Conservation (phyloP, 2,113 vertebrate species). For the Scolopax mira region DNA sequence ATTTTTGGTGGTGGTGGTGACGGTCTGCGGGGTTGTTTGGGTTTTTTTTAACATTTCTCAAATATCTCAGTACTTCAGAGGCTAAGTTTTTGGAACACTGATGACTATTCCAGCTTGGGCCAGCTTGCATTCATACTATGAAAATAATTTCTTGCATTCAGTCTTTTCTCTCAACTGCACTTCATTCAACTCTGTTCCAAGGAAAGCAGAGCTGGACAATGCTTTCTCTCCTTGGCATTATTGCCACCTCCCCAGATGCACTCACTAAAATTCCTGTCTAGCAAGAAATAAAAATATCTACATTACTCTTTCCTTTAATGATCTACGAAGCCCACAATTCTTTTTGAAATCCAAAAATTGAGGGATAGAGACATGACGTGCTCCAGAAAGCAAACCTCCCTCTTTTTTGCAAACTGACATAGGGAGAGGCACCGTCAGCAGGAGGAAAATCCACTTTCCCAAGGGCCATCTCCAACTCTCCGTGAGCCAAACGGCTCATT, state of each 20-base stretch:
- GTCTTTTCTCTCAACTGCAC: background rate
- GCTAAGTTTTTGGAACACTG: background rate
- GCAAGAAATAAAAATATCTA: background rate
- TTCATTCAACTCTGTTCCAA: background rate
- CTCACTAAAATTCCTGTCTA: background rate
- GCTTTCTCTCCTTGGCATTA: background rate
- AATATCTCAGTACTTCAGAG: background rate
- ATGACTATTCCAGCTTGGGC: background rate
- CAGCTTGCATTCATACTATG: background rate
- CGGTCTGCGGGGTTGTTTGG: no score
- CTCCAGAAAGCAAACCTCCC: background rate
- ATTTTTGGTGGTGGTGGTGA: background rate
- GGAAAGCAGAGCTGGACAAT: background rate
- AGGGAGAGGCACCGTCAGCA: accelerated
- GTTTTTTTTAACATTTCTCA: background rate
- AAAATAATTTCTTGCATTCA: background rate
- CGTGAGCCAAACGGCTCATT: background rate
- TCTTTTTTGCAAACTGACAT: accelerated
- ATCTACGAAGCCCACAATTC: background rate
- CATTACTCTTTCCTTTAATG: background rate
- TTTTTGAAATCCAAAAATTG: background rate
- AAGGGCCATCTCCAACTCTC: background rate
- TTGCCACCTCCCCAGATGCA: background rate
- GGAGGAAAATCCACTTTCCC: background rate
- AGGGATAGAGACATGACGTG: background rate